phyloP scores from a whole-genome alignment of 2,113 vertebrate species.

The Plecturocebus donacophilus region DNA sequence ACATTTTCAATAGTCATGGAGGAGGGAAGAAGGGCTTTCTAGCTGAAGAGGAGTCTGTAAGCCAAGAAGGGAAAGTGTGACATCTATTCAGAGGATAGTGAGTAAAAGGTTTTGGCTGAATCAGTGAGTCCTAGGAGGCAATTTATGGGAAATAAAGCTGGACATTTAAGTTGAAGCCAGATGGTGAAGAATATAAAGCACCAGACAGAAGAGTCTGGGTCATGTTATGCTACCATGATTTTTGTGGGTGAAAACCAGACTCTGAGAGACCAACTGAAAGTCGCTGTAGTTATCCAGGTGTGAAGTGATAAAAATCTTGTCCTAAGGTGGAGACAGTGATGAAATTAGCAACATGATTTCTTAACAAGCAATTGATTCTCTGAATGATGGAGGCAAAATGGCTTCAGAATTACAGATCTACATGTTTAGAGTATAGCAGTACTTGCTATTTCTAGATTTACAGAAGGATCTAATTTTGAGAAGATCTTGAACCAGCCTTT shows the following conservation, averaged over 20 bases:
- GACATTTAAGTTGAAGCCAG: background rate
- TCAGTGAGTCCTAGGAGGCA: background rate
- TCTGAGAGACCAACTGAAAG: constrained; percentile 1
- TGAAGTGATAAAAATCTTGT: constrained; percentile 22
- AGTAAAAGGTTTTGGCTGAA: background rate
- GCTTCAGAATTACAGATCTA: background rate
- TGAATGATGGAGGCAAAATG: background rate
- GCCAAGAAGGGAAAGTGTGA: background rate
- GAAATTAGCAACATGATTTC: constrained; percentile 20
- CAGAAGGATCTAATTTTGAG: background rate
- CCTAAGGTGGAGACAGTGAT: background rate
- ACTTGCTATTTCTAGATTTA: constrained; percentile 24
- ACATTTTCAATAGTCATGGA: background rate
- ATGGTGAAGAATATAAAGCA: background rate
- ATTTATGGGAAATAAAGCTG: constrained; percentile 1
- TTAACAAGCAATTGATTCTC: background rate
- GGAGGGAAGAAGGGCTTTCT: background rate
- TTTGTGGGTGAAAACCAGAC: background rate
- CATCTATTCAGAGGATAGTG: background rate
- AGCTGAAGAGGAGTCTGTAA: background rate
- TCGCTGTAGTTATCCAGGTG: background rate
- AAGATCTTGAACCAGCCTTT: background rate
- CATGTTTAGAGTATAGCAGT: background rate
- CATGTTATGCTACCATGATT: constrained; percentile 1
- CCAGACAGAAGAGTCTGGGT: background rate